Evolutionary conservation across 2,113 vertebrate genomes (phyloP).

Genomic region (Anhinga anhinga): DNA sequence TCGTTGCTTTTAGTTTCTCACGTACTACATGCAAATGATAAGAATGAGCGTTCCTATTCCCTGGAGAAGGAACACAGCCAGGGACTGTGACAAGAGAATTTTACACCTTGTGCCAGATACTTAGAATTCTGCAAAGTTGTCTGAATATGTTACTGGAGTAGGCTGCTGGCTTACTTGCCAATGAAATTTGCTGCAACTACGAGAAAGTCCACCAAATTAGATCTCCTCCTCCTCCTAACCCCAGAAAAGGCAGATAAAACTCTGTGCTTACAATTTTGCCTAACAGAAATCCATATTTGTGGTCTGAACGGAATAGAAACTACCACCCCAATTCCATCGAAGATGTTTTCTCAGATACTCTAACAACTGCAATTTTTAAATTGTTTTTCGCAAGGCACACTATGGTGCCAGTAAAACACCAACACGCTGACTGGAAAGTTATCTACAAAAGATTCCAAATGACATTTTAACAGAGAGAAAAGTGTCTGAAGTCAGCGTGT

Average conservation of each 20-base stretch:
- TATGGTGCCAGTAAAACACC: constrained; percentile 27
- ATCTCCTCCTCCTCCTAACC: background rate
- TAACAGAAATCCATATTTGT: background rate
- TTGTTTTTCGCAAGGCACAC: constrained; percentile 18
- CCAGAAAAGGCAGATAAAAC: background rate
- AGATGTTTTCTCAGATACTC: background rate
- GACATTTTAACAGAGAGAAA: constrained; percentile 41
- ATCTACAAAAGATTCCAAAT: constrained; percentile 23
- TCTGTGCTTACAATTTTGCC: background rate
- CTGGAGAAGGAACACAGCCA: background rate
- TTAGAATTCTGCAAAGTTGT: background rate
- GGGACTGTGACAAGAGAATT: background rate
- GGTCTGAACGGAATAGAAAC: background rate
- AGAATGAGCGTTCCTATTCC: background rate
- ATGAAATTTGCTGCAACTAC: background rate
- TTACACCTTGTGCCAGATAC: background rate
- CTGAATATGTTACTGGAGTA: background rate
- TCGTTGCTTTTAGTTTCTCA: background rate
- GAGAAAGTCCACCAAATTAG: background rate
- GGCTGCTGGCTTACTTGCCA: background rate
- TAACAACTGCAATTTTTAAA: constrained; percentile 13
- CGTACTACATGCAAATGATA: rapidly evolving
- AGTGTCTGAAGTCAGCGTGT: constrained; percentile 1
- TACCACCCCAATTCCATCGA: background rate
- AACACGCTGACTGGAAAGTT: background rate